These are phyloP conservation scores for Isichthys henryi DNA, from an alignment of 2,113 vertebrate species.

Conservation along the genomic window DNA sequence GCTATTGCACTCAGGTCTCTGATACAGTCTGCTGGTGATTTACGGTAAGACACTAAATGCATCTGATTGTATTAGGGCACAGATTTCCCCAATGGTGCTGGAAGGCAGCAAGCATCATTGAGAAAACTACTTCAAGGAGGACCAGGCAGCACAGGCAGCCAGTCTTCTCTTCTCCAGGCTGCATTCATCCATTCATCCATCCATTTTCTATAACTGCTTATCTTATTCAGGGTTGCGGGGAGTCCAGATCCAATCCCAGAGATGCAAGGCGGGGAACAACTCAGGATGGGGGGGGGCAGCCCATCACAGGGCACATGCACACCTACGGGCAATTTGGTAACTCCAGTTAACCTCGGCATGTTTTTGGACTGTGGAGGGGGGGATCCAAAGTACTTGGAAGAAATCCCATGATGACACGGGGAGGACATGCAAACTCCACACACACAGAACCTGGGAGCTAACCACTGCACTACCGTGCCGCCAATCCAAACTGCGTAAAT, in stretches of 20 bases:
- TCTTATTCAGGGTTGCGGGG: background rate
- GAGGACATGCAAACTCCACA: background rate
- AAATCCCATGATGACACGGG: no score
- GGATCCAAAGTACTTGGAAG: no score
- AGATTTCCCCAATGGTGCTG: background rate
- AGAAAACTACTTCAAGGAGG: background rate
- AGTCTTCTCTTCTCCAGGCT: background rate
- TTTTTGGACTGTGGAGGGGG: no score
- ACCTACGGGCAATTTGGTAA: background rate
- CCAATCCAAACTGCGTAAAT: background rate
- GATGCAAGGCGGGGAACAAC: no score
- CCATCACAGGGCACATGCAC: background rate
- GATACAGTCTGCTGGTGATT: background rate
- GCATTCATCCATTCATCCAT: background rate
- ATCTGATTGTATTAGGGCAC: background rate
- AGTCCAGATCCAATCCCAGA: no score
- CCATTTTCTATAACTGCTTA: background rate
- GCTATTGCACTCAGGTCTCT: background rate
- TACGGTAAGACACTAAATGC: background rate
- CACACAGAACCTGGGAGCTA: background rate
- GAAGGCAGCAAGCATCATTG: background rate
- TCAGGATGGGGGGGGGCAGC: background rate
- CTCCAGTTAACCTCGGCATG: background rate
- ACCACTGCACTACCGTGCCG: background rate
- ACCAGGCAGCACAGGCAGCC: background rate